Conservation (phyloP, 2,888 invertebrate species). For the Epicampocera succincta region DNA sequence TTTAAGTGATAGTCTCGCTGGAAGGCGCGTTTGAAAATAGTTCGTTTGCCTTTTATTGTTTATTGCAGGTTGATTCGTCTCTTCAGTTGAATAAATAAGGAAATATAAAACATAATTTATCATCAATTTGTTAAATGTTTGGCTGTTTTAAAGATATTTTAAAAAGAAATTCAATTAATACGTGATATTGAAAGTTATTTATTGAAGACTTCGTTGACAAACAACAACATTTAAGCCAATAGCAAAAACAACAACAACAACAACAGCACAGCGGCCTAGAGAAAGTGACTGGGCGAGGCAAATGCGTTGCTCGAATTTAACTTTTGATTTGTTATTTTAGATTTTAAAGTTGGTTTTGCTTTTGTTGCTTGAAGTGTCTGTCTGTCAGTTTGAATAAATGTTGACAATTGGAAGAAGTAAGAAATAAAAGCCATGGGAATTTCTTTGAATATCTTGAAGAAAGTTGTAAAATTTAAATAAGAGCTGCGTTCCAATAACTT, state of each 20-base stretch:
- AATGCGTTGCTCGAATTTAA: constrained; percentile 50
- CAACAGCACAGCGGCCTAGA: constrained; percentile 14
- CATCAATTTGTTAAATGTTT: too few species aligned
- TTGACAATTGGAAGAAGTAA: constrained; percentile 48
- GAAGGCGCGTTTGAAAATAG: too few species aligned
- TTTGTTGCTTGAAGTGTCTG: constrained; percentile 17
- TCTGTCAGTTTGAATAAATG: constrained; percentile 21
- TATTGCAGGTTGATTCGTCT: too few species aligned
- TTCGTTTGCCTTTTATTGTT: too few species aligned
- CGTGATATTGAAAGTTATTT: neutral
- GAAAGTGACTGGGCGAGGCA: constrained; percentile 57
- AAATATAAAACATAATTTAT: too few species aligned
- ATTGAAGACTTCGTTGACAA: neutral
- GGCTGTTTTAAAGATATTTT: neutral
- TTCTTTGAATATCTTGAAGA: constrained; percentile 28
- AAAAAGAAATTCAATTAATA: neutral
- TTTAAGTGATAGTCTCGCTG: too few species aligned
- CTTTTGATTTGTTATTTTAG: constrained; percentile 7
- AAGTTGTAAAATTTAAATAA: constrained; percentile 41
- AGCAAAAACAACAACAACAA: constrained; percentile 15
- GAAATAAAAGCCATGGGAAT: constrained; percentile 38
- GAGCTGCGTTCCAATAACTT: neutral
- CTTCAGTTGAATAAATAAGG: too few species aligned
- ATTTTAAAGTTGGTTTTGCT: neutral
- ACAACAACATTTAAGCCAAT: constrained; percentile 15